phyloP scores from a whole-genome alignment of 2,888 invertebrate genomes.

The Tetranychus truncatus region DNA sequence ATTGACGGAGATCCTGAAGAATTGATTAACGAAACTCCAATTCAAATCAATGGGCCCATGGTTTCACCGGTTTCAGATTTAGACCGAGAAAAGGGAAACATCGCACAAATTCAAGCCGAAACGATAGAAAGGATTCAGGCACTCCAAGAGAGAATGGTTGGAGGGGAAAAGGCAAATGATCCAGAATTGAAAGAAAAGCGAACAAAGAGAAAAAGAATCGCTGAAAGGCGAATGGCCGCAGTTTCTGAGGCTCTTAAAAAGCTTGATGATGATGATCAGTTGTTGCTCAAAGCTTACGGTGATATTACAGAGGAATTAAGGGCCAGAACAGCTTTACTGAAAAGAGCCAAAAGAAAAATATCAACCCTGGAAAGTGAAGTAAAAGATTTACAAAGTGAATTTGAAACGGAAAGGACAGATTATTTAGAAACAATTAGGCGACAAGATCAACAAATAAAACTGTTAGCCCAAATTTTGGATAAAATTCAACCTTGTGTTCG shows the following conservation, averaged over 20 bases:
- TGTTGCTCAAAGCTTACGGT: slow-evolving; percentile 52
- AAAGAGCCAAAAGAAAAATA: slow-evolving; percentile 47
- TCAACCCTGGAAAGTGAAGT: slow-evolving; percentile 51
- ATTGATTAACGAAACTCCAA: neutral
- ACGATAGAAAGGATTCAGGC: slow-evolving; percentile 41
- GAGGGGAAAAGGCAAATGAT: slow-evolving; percentile 56
- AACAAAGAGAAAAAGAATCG: slow-evolving; percentile 47
- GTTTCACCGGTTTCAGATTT: neutral
- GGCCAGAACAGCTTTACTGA: slow-evolving; percentile 47
- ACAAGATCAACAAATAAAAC: slow-evolving; percentile 49
- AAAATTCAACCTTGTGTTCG: slow-evolving; percentile 49
- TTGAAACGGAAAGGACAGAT: slow-evolving; percentile 59
- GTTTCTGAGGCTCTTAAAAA: slow-evolving; percentile 38
- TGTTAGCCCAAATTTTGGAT: slow-evolving; percentile 46
- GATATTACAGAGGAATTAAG: slow-evolving; percentile 58
- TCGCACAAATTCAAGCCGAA: slow-evolving; percentile 29
- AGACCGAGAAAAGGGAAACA: neutral
- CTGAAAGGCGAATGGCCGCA: slow-evolving; percentile 43
- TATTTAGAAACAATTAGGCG: slow-evolving; percentile 60
- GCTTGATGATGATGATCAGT: slow-evolving; percentile 51
- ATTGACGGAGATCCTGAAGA: neutral
- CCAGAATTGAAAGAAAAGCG: slow-evolving; percentile 49
- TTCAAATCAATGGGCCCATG: neutral
- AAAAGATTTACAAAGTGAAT: slow-evolving; percentile 56
- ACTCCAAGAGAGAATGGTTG: slow-evolving; percentile 55